These are phyloP conservation scores for Chrysina gloriosa DNA, from an alignment of 2,888 invertebrate genomes.

Conservation along the genomic window DNA sequence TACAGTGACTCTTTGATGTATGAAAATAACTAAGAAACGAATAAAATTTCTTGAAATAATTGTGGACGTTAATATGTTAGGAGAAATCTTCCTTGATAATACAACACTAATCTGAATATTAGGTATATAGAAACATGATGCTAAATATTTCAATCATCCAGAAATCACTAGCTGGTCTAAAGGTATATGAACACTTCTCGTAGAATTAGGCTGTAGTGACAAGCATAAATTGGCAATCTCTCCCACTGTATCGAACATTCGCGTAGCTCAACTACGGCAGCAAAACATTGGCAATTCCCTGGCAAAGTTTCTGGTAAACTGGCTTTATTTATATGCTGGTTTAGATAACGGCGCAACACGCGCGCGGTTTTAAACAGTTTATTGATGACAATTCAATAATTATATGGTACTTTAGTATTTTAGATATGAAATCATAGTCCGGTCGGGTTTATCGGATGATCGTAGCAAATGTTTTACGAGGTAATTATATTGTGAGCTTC, in stretches of 20 bases:
- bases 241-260: constrained; percentile 7
- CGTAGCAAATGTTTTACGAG: constrained; percentile 52
- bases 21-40: too few relatives aligned
- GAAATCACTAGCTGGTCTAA: too few relatives aligned
- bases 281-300: constrained; percentile 31
- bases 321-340: constrained; percentile 45
- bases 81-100: too few relatives aligned
- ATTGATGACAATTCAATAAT: constrained; percentile 57
- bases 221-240: constrained; percentile 17
- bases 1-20: too few relatives aligned
- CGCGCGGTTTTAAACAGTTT: constrained; percentile 52
- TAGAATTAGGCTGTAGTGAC: too few relatives aligned
- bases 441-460: constrained; percentile 52
- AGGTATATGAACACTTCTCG: too few relatives aligned
- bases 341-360: constrained; percentile 47
- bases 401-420: constrained; percentile 55
- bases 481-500: constrained; percentile 52
- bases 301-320: constrained; percentile 43
- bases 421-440: constrained; percentile 54
- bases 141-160: too few relatives aligned
- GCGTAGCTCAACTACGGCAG: constrained; percentile 20
- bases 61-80: too few relatives aligned
- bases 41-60: too few relatives aligned
- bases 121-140: too few relatives aligned
- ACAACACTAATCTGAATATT: too few relatives aligned